phyloP scores from a whole-genome alignment of 1,140 invertebrate genomes.

The Contarinia nasturtii region DNA sequence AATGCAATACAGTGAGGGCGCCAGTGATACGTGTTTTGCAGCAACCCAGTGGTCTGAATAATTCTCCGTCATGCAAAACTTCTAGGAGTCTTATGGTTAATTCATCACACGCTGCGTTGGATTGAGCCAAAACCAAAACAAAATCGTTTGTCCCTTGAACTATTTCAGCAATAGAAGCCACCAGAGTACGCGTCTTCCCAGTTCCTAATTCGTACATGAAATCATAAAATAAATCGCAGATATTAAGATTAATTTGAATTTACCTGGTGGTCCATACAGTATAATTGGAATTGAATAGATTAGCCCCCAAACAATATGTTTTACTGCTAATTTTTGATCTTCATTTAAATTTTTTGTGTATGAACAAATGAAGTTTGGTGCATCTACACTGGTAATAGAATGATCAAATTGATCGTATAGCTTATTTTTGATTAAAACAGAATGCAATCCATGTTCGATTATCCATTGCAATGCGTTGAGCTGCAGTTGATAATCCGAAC shows the following conservation, averaged over 20 bases:
- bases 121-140: slow-evolving; percentile 49
- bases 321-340: slow-evolving; percentile 42
- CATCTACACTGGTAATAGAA: slow-evolving; percentile 1
- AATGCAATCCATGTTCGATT: not conserved
- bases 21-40: too few species aligned
- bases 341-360: too few species aligned
- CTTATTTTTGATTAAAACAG: not conserved
- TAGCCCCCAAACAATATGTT: slow-evolving; percentile 34
- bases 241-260: not conserved
- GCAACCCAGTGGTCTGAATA: too few species aligned
- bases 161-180: slow-evolving; percentile 42
- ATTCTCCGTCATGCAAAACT: slow-evolving; percentile 7
- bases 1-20: too few species aligned
- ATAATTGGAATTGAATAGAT: slow-evolving; percentile 43
- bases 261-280: not conserved
- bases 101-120: slow-evolving; percentile 60
- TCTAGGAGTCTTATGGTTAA: slow-evolving; percentile 32
- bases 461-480: not conserved
- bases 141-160: slow-evolving; percentile 21
- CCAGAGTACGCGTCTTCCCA: slow-evolving; percentile 61
- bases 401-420: not conserved
- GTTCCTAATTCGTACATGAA: slow-evolving; percentile 40
- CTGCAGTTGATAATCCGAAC: not conserved
- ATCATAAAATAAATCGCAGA: not conserved
- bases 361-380: too few species aligned